Conservation (phyloP, 2,888 invertebrate species). For the Microctonus aethiopoides region DNA sequence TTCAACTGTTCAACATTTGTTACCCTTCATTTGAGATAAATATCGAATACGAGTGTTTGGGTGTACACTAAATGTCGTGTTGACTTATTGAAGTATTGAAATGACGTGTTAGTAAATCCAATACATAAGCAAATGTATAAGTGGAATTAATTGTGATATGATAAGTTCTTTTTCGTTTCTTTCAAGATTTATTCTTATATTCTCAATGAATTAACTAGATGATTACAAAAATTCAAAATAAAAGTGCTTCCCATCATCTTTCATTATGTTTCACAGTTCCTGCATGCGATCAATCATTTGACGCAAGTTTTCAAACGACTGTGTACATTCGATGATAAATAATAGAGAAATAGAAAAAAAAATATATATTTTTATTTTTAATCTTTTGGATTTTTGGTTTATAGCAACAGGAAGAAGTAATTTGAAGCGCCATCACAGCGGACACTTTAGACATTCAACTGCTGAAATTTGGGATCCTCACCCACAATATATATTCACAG, state of each 20-base stretch:
- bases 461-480: slow-evolving; percentile 79
- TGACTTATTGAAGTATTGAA: neutral
- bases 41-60: neutral
- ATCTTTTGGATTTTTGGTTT: slow-evolving; percentile 25
- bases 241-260: neutral
- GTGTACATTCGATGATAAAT: slow-evolving; percentile 8
- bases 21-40: neutral
- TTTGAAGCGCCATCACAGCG: slow-evolving; percentile 70
- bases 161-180: neutral
- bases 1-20: slow-evolving; percentile 5
- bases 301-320: neutral
- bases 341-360: neutral
- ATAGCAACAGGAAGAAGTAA: slow-evolving; percentile 51
- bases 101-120: neutral
- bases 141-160: neutral
- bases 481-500: slow-evolving; percentile 76
- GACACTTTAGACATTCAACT: slow-evolving; percentile 74
- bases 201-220: neutral
- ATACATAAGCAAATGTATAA: neutral
- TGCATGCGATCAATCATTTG: neutral
- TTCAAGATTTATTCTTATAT: neutral
- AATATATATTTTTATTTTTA: neutral
- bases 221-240: neutral
- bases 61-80: neutral
- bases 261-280: neutral